Percentiles rank a stretch among this genome's conserved stretches.
These are phyloP conservation scores for Octopus sinensis DNA, from an alignment of 1,140 invertebrate genomes.

Conservation along the genomic window DNA sequence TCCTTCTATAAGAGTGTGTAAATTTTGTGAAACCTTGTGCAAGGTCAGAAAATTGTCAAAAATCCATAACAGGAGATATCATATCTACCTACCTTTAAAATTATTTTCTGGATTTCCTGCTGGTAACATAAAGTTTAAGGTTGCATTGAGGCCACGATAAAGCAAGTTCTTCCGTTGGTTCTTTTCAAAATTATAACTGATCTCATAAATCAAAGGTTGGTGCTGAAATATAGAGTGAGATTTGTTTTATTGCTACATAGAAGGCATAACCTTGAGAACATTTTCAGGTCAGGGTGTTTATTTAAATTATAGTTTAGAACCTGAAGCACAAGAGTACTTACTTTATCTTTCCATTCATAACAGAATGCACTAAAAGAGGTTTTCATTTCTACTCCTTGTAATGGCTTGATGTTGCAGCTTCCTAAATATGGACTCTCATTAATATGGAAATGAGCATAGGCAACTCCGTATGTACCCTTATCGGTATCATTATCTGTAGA, in stretches of 20 bases:
- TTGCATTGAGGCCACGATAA: slow-evolving; percentile 24
- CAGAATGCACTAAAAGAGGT: slow-evolving; percentile 39
- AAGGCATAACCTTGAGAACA: too few relatives aligned
- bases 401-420: slow-evolving; percentile 29
- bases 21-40: too few relatives aligned
- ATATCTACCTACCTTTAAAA: not conserved
- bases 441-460: slow-evolving; percentile 32
- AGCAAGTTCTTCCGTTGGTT: slow-evolving; percentile 23
- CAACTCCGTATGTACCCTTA: slow-evolving; percentile 18
- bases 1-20: too few relatives aligned
- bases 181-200: slow-evolving; percentile 25
- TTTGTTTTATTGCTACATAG: too few relatives aligned
- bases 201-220: slow-evolving; percentile 29
- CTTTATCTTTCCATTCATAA: slow-evolving; percentile 36
- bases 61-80: not conserved
- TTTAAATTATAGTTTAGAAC: not conserved
- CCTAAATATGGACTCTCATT: slow-evolving; percentile 36
- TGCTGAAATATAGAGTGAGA: slow-evolving; percentile 18
- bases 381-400: slow-evolving; percentile 26
- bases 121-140: not conserved
- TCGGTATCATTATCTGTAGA: too few relatives aligned
- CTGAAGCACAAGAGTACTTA: slow-evolving; percentile 14
- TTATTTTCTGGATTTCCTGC: slow-evolving; percentile 4
- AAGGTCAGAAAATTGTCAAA: too few relatives aligned
- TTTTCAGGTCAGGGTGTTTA: too few relatives aligned